Percentiles rank a stretch among this genome's conserved stretches.
Evolutionary conservation across 2,888 invertebrate genomes (phyloP).

Genomic region (Brachyptera putata): DNA sequence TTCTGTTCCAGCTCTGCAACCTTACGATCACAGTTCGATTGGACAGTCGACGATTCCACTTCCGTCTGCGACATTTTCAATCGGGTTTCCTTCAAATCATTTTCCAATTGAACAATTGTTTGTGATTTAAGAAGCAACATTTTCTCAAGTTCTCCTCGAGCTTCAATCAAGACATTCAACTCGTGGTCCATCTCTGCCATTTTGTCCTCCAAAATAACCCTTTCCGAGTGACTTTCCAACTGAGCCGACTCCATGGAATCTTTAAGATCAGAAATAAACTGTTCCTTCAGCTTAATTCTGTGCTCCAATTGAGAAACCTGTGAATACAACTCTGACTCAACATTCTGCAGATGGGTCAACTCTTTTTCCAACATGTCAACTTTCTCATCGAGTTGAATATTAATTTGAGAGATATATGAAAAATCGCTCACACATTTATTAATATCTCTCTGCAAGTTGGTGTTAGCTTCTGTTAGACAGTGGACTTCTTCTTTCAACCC

Average conservation of each 20-base stretch:
- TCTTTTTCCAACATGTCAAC: not conserved
- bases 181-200: conserved; percentile 1
- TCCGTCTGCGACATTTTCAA: not conserved
- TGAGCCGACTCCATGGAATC: not conserved
- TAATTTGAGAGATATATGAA: not conserved
- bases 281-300: not conserved
- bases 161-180: too few species aligned
- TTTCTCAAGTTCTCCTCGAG: not conserved
- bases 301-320: not conserved
- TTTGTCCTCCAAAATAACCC: not conserved
- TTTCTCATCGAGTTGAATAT: not conserved
- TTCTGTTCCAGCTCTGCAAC: too few species aligned
- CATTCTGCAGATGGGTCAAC: not conserved
- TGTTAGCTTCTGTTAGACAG: too few species aligned
- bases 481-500: too few species aligned
- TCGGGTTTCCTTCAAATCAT: not conserved
- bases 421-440: too few species aligned
- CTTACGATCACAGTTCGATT: not conserved
- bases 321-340: not conserved
- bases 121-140: not conserved
- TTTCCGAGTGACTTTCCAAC: not conserved
- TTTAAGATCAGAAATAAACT: conserved; percentile 6
- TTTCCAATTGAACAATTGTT: not conserved
- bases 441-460: too few species aligned
- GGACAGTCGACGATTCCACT: not conserved